These are phyloP conservation scores for Trichogramma pretiosum DNA, from an alignment of 1,140 invertebrate genomes.

Conservation along the genomic window DNA sequence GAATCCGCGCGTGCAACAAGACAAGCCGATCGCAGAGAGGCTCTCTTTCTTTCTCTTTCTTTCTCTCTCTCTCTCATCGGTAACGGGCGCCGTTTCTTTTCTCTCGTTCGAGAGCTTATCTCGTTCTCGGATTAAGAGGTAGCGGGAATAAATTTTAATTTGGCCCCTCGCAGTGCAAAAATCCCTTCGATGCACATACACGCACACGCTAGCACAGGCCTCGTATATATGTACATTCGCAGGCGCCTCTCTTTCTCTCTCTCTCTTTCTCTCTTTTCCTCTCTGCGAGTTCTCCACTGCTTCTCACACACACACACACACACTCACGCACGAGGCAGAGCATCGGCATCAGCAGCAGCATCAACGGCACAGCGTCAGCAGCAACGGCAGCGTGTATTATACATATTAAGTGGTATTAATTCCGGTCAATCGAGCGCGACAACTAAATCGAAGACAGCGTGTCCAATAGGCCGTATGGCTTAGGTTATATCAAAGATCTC, in stretches of 20 bases:
- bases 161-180: slow-evolving; percentile 14
- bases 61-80: neutral
- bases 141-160: slow-evolving; percentile 33
- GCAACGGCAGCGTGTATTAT: no score
- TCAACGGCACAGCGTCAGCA: no score
- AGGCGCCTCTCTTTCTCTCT: slow-evolving; percentile 24
- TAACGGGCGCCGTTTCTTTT: neutral
- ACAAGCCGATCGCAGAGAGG: no score
- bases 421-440: slow-evolving; percentile 37
- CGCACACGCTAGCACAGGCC: no score
- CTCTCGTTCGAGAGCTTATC: slow-evolving; percentile 18
- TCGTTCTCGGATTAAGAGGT: slow-evolving; percentile 25
- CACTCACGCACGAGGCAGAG: neutral
- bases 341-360: no score
- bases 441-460: slow-evolving; percentile 41
- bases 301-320: neutral
- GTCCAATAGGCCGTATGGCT: slow-evolving; percentile 33
- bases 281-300: no score
- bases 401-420: slow-evolving; percentile 38
- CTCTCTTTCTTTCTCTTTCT: no score
- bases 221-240: no score
- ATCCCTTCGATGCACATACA: no score
- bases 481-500: slow-evolving; percentile 29
- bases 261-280: neutral
- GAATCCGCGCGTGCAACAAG: no score